phyloP scores from a whole-genome alignment of 1,140 invertebrate species.

The Procambarus clarkii region DNA sequence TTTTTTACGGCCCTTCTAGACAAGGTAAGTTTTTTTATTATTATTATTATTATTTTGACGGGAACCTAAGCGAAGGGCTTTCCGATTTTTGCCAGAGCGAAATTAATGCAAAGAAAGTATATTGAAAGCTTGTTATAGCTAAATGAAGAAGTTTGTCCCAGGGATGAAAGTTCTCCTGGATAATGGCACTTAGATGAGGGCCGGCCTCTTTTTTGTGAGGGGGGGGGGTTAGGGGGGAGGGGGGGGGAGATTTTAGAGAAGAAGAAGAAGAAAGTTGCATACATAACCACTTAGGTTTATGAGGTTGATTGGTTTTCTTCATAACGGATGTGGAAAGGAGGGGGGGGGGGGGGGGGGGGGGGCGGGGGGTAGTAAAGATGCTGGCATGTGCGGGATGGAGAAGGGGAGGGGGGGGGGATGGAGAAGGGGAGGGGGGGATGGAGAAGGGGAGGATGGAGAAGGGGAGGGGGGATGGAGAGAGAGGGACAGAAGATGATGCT shows the following conservation, averaged over 20 bases:
- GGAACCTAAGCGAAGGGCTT: slow-evolving; percentile 56
- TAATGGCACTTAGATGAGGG: slow-evolving; percentile 68
- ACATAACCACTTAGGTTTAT: slow-evolving; percentile 60
- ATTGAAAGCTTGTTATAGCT: slow-evolving; percentile 70
- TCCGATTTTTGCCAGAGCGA: slow-evolving; percentile 50
- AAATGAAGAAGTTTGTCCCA: slow-evolving; percentile 69
- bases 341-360: background rate
- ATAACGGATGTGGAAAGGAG: background rate
- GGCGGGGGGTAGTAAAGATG: background rate
- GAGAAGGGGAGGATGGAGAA: too few relatives aligned
- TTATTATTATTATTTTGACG: slow-evolving; percentile 59
- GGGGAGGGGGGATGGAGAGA: too few relatives aligned
- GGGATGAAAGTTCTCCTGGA: slow-evolving; percentile 62
- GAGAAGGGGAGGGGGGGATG: too few relatives aligned
- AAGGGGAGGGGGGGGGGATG: background rate
- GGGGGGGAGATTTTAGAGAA: slow-evolving; percentile 54
- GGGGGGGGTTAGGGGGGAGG: too few relatives aligned
- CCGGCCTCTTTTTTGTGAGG: slow-evolving; percentile 34
- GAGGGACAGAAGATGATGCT: too few relatives aligned
- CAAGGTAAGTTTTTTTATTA: slow-evolving; percentile 47
- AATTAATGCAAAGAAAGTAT: slow-evolving; percentile 71
- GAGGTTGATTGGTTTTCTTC: slow-evolving; percentile 45
- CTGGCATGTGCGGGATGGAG: background rate
- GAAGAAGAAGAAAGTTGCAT: slow-evolving; percentile 58
- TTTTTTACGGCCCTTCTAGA: slow-evolving; percentile 58